Base-by-base conservation (phyloP, 2,797 vertebrate species). In the Mionectes olivaceus region DNA sequence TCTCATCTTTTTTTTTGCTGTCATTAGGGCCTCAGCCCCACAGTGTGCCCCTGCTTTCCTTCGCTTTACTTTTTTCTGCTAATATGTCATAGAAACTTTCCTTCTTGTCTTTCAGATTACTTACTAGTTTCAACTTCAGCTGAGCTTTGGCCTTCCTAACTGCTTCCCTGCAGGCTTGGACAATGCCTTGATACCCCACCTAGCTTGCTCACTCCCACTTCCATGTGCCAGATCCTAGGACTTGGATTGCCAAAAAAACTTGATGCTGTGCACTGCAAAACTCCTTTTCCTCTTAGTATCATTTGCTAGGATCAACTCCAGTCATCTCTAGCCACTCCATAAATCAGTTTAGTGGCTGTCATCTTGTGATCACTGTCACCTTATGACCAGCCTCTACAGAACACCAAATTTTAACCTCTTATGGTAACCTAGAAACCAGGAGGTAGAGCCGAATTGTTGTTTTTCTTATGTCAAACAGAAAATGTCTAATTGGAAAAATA, bases 81-180 rank as follows among this genome's bases (percentile, higher is more conserved):
- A 74, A 44, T 69, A 43, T 27, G 22, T 33, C 53, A 27, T 43
- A 68, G 83, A 92, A 91, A 22, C 30, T 53, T 82, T 76, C 47
- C 41, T 56, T 88, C 49, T 78, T 19, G 7, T 57, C 55, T 86
- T 90, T 93, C 35, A 61, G 27, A 68, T 90, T 10, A 3, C 61
- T 78, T 43, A n/a, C 65, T 65, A 73, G 39, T 82, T 89, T 90
- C 63, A 56, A 41, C 69, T 83, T 81, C 49, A 86, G 44, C 33
- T 88, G 88, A 93, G 49, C 68, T 95, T 94, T 91, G 79, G 78
- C 37, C 57, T 83, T 92, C 41, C 41, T 80, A 87, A 82, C 81
- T 87, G 76, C 82, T 81, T 68, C 87, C 81, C 89, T 87, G 69
- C 46, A 71, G 57, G 46, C 21, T 55, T 87, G 73, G 69, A 35